phyloP scores from a whole-genome alignment of 2,888 invertebrate species.

The Scrobipalpa costella region DNA sequence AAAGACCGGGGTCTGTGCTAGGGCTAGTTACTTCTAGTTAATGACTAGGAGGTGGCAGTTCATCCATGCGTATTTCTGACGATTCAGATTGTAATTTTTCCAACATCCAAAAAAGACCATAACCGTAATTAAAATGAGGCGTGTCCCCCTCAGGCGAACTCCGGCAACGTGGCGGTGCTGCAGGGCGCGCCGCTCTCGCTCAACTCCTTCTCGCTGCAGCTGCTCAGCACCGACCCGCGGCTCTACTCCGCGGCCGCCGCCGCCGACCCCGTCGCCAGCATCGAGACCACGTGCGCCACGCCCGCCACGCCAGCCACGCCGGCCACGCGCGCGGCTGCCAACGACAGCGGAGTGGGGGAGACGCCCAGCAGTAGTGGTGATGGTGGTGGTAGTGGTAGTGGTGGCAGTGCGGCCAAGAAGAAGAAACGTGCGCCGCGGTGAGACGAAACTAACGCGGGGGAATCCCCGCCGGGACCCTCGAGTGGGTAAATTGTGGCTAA shows the following conservation, averaged over 20 bases:
- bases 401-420: not conserved
- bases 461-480: not conserved
- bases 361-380: too few species aligned
- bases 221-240: constrained; percentile 46
- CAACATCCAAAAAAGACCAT: not conserved
- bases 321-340: not conserved
- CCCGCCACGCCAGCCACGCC: not conserved
- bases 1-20: too few species aligned
- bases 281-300: not conserved
- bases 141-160: constrained; percentile 49
- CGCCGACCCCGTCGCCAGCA: constrained; percentile 29
- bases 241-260: constrained; percentile 44
- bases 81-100: not conserved
- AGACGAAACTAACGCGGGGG: not conserved
- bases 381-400: too few species aligned
- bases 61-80: not conserved
- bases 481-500: too few species aligned
- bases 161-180: constrained; percentile 59
- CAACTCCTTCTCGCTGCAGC: constrained; percentile 54
- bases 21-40: too few species aligned
- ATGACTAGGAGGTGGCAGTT: too few species aligned
- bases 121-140: too few species aligned
- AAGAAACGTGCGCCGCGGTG: not conserved
- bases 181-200: constrained; percentile 49
- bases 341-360: not conserved